These are phyloP conservation scores for Anguilla japonica DNA, from an alignment of 2,113 vertebrate genomes.

Conservation along the genomic window DNA sequence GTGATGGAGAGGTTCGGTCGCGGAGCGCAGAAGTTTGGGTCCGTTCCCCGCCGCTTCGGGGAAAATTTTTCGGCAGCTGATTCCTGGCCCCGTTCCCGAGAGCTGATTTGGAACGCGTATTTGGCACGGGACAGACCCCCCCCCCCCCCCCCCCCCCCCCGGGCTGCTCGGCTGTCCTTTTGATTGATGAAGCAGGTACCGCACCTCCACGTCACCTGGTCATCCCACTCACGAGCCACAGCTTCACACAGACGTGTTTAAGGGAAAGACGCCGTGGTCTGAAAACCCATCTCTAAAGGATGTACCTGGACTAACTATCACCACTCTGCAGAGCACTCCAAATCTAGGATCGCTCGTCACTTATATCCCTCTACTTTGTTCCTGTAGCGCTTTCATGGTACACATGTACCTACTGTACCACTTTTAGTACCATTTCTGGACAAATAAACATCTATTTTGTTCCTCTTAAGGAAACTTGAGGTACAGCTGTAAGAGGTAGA, in stretches of 20 bases:
- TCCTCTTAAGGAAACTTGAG: background rate
- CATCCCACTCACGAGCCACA: background rate
- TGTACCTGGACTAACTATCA: too few species aligned
- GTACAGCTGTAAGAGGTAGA: too few species aligned
- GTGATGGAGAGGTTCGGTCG: background rate
- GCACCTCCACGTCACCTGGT: background rate
- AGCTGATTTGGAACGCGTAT: conserved; percentile 5
- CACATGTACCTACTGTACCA: too few species aligned
- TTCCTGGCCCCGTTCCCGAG: conserved; percentile 12
- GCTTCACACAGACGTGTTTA: background rate
- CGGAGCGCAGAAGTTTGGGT: background rate
- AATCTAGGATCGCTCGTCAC: too few species aligned
- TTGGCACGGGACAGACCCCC: conserved; percentile 15
- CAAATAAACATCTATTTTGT: background rate
- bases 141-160: background rate
- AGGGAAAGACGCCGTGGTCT: background rate
- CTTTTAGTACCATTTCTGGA: too few species aligned
- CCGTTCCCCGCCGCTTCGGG: background rate
- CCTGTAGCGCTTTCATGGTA: too few species aligned
- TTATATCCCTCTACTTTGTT: too few species aligned
- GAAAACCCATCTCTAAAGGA: too few species aligned
- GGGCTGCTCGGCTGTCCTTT: background rate
- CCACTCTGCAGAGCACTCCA: too few species aligned
- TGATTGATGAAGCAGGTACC: conserved; percentile 19
- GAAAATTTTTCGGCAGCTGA: background rate